Conservation (phyloP, 2,113 vertebrate species). For the Chunga burmeisteri region DNA sequence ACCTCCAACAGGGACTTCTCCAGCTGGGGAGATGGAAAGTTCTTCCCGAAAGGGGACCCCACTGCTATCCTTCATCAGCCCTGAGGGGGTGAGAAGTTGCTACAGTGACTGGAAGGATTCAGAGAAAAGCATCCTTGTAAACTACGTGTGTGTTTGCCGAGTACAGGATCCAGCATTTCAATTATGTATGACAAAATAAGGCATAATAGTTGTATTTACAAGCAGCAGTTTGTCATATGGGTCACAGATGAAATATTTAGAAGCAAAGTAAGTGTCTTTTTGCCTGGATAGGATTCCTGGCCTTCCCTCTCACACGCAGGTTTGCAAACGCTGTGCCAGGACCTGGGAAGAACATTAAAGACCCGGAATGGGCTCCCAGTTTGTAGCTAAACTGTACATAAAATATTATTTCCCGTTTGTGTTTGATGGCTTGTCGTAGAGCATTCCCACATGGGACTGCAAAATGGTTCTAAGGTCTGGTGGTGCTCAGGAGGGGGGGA, state of each 20-base stretch:
- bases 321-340: neutral
- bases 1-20: neutral
- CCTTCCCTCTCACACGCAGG: neutral
- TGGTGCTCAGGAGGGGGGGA: neutral
- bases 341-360: neutral
- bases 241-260: slow-evolving; percentile 18
- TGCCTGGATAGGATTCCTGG: neutral
- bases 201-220: slow-evolving; percentile 13
- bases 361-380: neutral
- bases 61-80: neutral
- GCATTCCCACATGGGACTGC: fast-evolving
- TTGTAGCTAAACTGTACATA: neutral
- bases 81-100: neutral
- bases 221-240: slow-evolving; percentile 11
- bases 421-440: neutral
- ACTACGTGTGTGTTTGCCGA: neutral
- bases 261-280: neutral
- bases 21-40: neutral
- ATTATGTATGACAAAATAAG: slow-evolving; percentile 27
- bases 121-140: neutral
- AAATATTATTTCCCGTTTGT: neutral
- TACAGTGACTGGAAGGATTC: neutral
- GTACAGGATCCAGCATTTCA: neutral
- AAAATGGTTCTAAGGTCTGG: neutral
- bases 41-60: neutral